Base-by-base conservation (phyloP, 2,888 invertebrate species). In the Syrphus vitripennis region DNA sequence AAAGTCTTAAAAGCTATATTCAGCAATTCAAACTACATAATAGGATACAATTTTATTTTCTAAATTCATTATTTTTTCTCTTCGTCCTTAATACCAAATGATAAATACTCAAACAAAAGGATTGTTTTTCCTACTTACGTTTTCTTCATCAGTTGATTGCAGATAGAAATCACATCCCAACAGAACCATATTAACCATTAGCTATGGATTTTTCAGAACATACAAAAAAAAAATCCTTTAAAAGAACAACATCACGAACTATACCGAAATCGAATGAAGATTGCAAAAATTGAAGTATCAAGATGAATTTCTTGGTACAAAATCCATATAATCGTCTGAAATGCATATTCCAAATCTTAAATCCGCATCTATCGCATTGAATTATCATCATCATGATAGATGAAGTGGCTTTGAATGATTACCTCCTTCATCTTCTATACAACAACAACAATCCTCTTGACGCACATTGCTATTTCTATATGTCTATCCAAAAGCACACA, bases 281-380 rank as follows among this genome's bases (percentile, higher is more conserved):
- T 83, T 83, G 67, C 61, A 57, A 78, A n/a, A 69, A 63, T 37
- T 71, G 75, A 80, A 71, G 76, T 24, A 24, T 81, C 80, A 65
- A 77, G 81, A 72, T 77, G 71, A 81, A 76, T 37, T 45, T 55
- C 57, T 80, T n/a, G 24, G 24, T 26, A 10, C 34, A 70, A 80
- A 77, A 69, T 55, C 67, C 72, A 77, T 74, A 71, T 86, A 86
- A 86, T 86, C 76, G 84, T 24, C 61, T 74, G 69, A 77, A 86
- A 86, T 81, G 84, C 84, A 86, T 77, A 81, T 86, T 81, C 72
- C 29, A n/a, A 55, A 74, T 55, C 81, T 81, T 69, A 72, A 81
- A 86, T 72, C 81, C 84, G 76, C 76, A 81, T 81, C 77, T 77
- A 84, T 83, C 75, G 80, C 75, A 84, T 86, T 72, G 81, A 86